A percentile compares a stretch with the other conserved stretches of the same genome.
Conservation (phyloP, 1,140 invertebrate species). For the Agrypnia vestita region DNA sequence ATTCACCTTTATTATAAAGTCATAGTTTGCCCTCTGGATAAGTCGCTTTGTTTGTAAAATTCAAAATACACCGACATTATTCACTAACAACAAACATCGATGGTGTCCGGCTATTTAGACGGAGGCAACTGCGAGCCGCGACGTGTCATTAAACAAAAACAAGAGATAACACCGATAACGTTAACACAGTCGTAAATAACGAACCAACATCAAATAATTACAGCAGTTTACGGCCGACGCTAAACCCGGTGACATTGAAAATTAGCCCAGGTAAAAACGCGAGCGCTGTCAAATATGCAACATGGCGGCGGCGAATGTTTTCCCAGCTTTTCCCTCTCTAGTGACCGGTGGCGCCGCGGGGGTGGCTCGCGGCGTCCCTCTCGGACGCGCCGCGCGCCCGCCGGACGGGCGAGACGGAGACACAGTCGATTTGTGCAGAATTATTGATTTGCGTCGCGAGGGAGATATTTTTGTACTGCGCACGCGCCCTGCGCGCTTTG, state of each 20-base stretch:
- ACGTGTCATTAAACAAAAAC: too few relatives aligned
- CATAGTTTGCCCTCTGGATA: neutral
- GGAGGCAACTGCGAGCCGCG: too few relatives aligned
- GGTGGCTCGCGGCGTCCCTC: slow-evolving; percentile 16
- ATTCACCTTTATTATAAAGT: neutral
- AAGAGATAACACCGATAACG: too few relatives aligned
- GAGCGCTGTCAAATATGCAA: slow-evolving; percentile 23
- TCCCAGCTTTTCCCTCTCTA: neutral
- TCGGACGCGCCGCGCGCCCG: neutral
- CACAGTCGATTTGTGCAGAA: slow-evolving; percentile 27
- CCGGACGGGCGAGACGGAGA: neutral
- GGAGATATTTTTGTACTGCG: slow-evolving; percentile 7
- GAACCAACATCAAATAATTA: neutral
- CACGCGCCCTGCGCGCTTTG: neutral
- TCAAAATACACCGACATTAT: neutral
- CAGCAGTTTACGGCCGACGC: too few relatives aligned
- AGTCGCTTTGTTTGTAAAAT: neutral
- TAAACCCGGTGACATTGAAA: neutral
- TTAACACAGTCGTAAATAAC: neutral
- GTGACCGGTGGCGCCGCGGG: slow-evolving; percentile 9
- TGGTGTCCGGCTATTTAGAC: too few relatives aligned
- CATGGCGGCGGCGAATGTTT: slow-evolving; percentile 29
- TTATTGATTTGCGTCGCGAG: slow-evolving; percentile 29
- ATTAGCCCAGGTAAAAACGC: neutral
- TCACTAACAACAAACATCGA: too few relatives aligned